A percentile compares a stretch with the other conserved stretches of the same genome.
Conservation (phyloP, 64 coral and sea anemone genomes). For the Montipora efflorescens region DNA sequence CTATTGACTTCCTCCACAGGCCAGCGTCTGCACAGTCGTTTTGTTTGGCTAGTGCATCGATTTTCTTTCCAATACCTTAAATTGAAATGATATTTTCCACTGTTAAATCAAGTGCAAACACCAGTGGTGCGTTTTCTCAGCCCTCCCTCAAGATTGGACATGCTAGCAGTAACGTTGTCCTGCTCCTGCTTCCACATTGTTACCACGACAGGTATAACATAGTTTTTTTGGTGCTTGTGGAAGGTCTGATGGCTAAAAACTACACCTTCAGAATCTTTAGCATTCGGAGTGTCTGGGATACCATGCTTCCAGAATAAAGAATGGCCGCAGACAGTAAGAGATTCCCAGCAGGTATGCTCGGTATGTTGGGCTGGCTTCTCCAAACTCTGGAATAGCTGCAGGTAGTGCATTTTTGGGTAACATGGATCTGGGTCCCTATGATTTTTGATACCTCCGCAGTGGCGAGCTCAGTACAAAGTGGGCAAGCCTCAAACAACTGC, state of each 20-base stretch:
- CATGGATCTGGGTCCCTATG: conserved; percentile 4
- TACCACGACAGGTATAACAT: background rate
- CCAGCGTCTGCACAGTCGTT: conserved; percentile 48
- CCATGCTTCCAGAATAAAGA: conserved; percentile 20
- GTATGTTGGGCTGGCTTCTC: conserved; percentile 10
- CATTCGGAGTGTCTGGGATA: conserved; percentile 10
- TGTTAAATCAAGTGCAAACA: too few relatives aligned
- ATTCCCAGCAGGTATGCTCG: background rate
- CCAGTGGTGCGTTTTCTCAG: background rate
- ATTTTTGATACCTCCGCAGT: background rate
- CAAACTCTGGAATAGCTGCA: background rate
- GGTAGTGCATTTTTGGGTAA: conserved; percentile 8
- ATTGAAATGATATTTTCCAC: background rate
- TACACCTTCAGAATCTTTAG: conserved; percentile 6
- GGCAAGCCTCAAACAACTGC: conserved; percentile 16
- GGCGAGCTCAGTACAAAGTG: background rate
- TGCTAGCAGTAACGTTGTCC: background rate
- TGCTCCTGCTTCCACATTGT: conserved; percentile 7
- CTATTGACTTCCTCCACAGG: background rate
- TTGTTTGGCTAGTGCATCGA: background rate
- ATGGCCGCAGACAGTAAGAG: background rate
- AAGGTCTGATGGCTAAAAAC: background rate
- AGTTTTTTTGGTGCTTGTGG: conserved; percentile 2
- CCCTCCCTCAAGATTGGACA: background rate
- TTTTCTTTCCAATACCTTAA: conserved; percentile 20